These are phyloP conservation scores for Scaptomyza montana DNA, from an alignment of 1,140 invertebrate species.

Conservation along the genomic window DNA sequence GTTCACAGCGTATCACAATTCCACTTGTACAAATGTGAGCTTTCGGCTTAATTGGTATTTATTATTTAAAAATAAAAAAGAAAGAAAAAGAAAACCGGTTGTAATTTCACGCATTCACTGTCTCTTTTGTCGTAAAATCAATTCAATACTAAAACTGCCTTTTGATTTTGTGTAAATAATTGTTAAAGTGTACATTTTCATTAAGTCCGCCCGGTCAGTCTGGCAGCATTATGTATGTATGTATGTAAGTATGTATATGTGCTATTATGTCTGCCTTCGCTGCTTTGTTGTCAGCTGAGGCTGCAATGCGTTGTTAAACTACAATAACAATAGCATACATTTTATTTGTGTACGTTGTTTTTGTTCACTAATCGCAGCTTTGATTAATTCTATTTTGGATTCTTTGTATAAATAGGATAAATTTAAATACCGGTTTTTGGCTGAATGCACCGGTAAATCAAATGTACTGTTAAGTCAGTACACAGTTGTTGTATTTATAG, in stretches of 20 bases:
- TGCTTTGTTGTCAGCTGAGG: constrained; percentile 3
- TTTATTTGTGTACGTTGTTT: neutral
- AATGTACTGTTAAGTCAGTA: constrained; percentile 2
- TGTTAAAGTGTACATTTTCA: neutral
- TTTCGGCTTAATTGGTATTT: constrained; percentile 10
- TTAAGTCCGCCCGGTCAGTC: neutral
- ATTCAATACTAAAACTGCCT: constrained; percentile 6
- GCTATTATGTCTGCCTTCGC: neutral
- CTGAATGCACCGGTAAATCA: constrained; percentile 12
- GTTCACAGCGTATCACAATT: neutral
- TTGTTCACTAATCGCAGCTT: constrained; percentile 22
- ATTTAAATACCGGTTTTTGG: constrained; percentile 35
- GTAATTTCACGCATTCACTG: constrained; percentile 14
- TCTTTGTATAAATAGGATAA: constrained; percentile 23
- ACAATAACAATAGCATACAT: constrained; percentile 20
- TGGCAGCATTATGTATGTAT: constrained; percentile 8
- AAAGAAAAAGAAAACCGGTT: constrained; percentile 19
- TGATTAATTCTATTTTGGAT: constrained; percentile 42
- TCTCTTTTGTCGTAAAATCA: constrained; percentile 1
- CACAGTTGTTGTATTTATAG: neutral
- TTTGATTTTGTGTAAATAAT: constrained; percentile 21
- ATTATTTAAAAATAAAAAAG: neutral
- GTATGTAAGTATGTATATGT: neutral
- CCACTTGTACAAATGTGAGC: neutral
- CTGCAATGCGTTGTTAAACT: constrained; percentile 16